phyloP scores from a whole-genome alignment of 30 jellyfish, hydroid and myxozoan genomes.

The Rhopilema esculentum region DNA sequence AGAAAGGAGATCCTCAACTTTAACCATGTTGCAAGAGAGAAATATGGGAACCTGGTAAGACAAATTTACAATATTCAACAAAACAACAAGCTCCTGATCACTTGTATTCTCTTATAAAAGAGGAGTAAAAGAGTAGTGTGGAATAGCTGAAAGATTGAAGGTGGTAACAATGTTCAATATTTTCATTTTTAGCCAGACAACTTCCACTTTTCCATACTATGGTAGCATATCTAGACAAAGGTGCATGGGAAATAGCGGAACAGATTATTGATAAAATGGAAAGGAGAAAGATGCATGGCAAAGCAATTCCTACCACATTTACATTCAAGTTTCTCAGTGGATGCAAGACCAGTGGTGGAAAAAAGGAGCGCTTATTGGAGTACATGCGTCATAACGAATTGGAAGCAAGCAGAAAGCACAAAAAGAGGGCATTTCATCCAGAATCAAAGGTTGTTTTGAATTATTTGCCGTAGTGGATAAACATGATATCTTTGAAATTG shows the following conservation, averaged over 20 bases:
- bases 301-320: not conserved
- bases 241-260: not conserved
- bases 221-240: not conserved
- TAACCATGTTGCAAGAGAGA: slow-evolving; percentile 11
- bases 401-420: too few relatives aligned
- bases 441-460: too few relatives aligned
- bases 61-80: not conserved
- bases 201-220: not conserved
- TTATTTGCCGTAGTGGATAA: too few relatives aligned
- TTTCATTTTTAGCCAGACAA: not conserved
- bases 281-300: not conserved
- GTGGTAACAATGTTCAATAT: not conserved
- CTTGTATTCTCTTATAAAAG: not conserved
- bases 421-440: too few relatives aligned
- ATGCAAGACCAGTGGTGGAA: not conserved
- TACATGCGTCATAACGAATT: too few relatives aligned
- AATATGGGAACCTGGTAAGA: not conserved
- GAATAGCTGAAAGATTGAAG: not conserved
- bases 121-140: not conserved
- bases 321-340: slow-evolving; percentile 1
- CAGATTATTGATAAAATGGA: not conserved
- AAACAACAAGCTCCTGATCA: not conserved
- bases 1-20: not conserved
- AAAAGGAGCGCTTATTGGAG: too few relatives aligned
- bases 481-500: too few relatives aligned